Evolutionary conservation across 2,888 invertebrate species (phyloP).

Genomic region (Rosalia funebris): DNA sequence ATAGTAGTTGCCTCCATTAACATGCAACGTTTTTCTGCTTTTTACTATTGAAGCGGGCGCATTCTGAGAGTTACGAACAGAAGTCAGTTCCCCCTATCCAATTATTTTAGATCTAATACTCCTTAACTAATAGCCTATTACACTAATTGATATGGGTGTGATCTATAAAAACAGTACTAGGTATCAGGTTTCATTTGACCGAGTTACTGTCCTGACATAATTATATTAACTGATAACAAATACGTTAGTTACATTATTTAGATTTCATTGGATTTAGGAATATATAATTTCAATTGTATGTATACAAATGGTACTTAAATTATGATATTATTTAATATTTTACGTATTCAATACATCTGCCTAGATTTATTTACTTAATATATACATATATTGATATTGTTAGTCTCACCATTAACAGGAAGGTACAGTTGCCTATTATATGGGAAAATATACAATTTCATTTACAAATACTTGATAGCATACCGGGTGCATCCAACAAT

Average conservation of each 20-base stretch:
- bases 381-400: too few species aligned
- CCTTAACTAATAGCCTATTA: slow-evolving; percentile 24
- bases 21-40: not conserved
- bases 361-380: too few species aligned
- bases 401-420: too few species aligned
- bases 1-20: too few species aligned
- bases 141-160: slow-evolving; percentile 25
- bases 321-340: too few species aligned
- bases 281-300: not conserved
- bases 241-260: slow-evolving; percentile 2
- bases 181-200: slow-evolving; percentile 17
- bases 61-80: too few species aligned
- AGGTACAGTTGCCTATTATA: too few species aligned
- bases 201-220: slow-evolving; percentile 7
- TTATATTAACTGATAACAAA: slow-evolving; percentile 20
- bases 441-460: too few species aligned
- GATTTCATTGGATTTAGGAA: not conserved
- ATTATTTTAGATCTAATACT: slow-evolving; percentile 23
- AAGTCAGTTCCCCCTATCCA: slow-evolving; percentile 19
- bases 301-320: not conserved
- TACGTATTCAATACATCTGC: too few species aligned
- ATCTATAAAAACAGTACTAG: slow-evolving; percentile 19
- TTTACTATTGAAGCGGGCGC: too few species aligned
- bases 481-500: too few species aligned
- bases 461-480: too few species aligned